Evolutionary conservation across 2,888 invertebrate species (phyloP).

Genomic region (Spialia ferax): DNA sequence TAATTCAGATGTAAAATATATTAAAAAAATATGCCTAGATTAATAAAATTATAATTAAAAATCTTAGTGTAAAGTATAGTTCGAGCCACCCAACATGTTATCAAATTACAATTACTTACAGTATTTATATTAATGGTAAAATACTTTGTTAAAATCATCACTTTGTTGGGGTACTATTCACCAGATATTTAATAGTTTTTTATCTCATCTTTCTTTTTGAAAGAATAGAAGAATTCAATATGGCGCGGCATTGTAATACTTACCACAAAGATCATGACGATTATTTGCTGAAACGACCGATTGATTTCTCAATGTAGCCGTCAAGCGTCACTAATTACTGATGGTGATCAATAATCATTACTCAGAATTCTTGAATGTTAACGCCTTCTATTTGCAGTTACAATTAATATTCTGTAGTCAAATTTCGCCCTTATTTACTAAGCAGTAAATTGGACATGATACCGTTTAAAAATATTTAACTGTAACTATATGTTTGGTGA

Average conservation of each 20-base stretch:
- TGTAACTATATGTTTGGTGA: slow-evolving; percentile 18
- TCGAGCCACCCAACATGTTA: no score
- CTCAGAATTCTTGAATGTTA: slow-evolving; percentile 14
- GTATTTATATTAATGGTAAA: no score
- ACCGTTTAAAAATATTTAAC: not conserved
- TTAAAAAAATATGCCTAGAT: no score
- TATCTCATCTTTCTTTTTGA: not conserved
- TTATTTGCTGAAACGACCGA: slow-evolving; percentile 15
- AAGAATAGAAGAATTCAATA: not conserved
- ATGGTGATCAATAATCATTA: slow-evolving; percentile 27
- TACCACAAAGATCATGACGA: not conserved
- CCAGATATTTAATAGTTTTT: no score
- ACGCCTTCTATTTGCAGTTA: not conserved
- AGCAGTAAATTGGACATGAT: not conserved
- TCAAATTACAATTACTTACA: no score
- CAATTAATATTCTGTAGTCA: not conserved
- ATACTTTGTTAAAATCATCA: no score
- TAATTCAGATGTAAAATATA: no score
- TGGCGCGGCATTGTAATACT: not conserved
- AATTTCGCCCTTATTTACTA: slow-evolving; percentile 19
- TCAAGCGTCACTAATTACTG: slow-evolving; percentile 13
- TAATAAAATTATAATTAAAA: no score
- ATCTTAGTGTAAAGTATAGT: no score
- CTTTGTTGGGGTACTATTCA: no score
- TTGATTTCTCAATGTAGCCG: slow-evolving; percentile 13